Percentiles rank a stretch among this genome's conserved stretches.
phyloP scores from a whole-genome alignment of 2,113 vertebrate genomes.

The Bettongia penicillata region DNA sequence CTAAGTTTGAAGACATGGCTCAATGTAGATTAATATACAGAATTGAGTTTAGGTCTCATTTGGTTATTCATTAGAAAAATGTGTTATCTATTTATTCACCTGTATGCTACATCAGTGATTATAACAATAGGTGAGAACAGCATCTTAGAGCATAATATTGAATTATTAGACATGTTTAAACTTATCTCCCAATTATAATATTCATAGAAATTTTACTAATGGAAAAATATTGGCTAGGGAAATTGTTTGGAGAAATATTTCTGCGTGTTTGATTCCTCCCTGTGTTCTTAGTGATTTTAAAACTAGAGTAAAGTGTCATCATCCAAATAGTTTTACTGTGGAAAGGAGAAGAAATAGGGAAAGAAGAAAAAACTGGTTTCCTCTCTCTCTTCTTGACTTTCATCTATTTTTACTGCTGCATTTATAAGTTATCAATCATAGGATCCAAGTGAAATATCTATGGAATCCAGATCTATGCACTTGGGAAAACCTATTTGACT shows the following conservation, averaged over 20 bases:
- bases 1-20: neutral
- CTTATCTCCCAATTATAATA: neutral
- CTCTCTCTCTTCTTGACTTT: neutral
- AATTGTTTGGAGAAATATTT: neutral
- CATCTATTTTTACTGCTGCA: conserved; percentile 7
- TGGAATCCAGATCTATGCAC: neutral
- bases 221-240: neutral
- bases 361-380: neutral
- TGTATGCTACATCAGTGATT: conserved; percentile 1
- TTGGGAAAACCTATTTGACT: neutral
- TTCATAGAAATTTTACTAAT: conserved; percentile 22
- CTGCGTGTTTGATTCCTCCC: conserved; percentile 11
- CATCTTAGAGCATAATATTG: conserved; percentile 2
- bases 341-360: neutral
- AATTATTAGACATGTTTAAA: conserved; percentile 12
- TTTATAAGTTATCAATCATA: neutral
- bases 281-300: conserved; percentile 24
- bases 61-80: conserved; percentile 37
- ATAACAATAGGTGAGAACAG: conserved; percentile 38
- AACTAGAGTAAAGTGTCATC: neutral
- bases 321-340: neutral
- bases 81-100: conserved; percentile 51
- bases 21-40: conserved; percentile 38
- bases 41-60: neutral
- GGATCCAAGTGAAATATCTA: neutral